Evolutionary conservation across 2,113 vertebrate genomes (phyloP).

Genomic region (Apus apus): DNA sequence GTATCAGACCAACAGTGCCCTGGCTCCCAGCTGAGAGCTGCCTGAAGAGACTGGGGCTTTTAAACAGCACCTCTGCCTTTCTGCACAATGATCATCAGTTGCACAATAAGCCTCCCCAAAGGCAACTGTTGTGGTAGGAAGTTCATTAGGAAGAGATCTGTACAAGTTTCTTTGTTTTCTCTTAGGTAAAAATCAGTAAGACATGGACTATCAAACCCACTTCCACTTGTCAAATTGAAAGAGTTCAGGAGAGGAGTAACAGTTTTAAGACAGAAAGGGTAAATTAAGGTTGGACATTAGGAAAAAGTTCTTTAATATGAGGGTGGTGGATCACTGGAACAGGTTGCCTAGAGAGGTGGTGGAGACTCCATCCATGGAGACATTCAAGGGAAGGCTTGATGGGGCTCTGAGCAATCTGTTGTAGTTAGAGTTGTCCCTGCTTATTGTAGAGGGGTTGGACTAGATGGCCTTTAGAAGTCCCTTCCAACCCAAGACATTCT

Average conservation of each 20-base stretch:
- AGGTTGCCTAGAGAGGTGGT: no score
- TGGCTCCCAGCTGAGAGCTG: background rate
- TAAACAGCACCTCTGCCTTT: background rate
- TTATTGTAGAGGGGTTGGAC: no score
- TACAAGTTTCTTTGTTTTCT: background rate
- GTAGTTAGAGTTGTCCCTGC: no score
- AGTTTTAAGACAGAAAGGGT: no score
- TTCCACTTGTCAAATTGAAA: background rate
- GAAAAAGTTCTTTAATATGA: no score
- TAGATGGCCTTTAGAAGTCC: no score
- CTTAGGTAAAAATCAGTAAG: constrained; percentile 1
- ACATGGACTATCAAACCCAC: background rate
- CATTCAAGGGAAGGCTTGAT: no score
- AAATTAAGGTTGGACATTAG: no score
- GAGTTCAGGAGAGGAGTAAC: background rate
- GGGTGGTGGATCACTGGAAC: no score
- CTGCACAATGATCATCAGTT: background rate
- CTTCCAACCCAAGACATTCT: no score
- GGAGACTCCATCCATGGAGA: no score
- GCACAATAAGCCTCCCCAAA: background rate
- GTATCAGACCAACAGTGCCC: background rate
- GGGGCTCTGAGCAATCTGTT: no score
- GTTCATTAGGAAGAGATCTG: background rate
- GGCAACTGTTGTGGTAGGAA: background rate
- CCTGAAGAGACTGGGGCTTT: background rate